Evolutionary conservation across 2,113 vertebrate species (phyloP).

Genomic region (Actenoides lindsayi): DNA sequence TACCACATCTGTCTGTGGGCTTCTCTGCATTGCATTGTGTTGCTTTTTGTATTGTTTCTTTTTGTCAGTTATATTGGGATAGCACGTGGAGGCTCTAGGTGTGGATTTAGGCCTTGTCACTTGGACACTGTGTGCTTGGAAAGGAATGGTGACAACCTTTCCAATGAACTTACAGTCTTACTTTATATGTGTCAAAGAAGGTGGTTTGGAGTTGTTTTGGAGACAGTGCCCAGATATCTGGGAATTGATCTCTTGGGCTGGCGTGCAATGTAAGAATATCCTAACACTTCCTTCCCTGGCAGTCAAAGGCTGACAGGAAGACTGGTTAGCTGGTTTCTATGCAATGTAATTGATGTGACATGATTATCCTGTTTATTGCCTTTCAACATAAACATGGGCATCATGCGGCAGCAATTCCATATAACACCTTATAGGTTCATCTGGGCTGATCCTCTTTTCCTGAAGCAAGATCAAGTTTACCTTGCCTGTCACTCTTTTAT

Average conservation of each 20-base stretch:
- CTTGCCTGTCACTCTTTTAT: not conserved
- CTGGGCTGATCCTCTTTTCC: not conserved
- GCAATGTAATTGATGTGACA: not conserved
- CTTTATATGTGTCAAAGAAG: not conserved
- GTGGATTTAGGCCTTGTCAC: not conserved
- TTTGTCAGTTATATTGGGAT: not conserved
- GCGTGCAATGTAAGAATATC: not conserved
- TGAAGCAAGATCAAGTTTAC: not conserved
- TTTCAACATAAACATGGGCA: not conserved
- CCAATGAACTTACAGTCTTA: not conserved
- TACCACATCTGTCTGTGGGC: not conserved
- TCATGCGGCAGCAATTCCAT: not conserved
- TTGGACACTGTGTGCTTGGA: not conserved
- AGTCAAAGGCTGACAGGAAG: not conserved
- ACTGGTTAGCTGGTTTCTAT: not conserved
- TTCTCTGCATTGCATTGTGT: not conserved
- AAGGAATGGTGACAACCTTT: not conserved
- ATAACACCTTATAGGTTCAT: not conserved
- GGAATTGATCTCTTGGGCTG: not conserved
- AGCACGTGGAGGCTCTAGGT: not conserved
- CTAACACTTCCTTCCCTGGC: not conserved
- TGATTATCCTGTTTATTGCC: slow-evolving; percentile 20
- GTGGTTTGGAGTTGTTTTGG: not conserved
- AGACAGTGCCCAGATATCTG: not conserved
- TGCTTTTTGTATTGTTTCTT: not conserved